These are phyloP conservation scores for Andrena trimmerana DNA, from an alignment of 2,888 invertebrate species.

Conservation along the genomic window DNA sequence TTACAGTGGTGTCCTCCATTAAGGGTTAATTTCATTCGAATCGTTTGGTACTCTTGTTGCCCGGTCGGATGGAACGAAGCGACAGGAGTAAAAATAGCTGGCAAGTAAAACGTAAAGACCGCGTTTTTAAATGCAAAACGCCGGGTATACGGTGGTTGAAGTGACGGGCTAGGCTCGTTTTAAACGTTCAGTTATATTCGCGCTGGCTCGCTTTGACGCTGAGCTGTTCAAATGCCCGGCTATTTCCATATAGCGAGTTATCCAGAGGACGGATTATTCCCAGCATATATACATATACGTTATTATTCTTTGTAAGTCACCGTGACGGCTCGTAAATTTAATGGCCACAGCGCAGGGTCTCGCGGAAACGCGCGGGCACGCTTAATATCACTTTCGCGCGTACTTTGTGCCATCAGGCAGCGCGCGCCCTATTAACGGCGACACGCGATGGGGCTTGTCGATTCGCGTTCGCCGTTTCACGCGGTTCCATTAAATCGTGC, in stretches of 20 bases:
- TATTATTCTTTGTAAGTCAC: slow-evolving; percentile 63
- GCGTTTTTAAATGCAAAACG: slow-evolving; percentile 40
- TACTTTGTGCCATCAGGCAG: not conserved
- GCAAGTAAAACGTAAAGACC: slow-evolving; percentile 39
- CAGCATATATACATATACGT: slow-evolving; percentile 59
- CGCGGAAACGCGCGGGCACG: slow-evolving; percentile 33
- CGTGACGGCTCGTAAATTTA: slow-evolving; percentile 63
- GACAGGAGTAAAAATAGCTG: slow-evolving; percentile 20
- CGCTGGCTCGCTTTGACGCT: slow-evolving; percentile 55
- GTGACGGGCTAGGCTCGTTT: slow-evolving; percentile 22
- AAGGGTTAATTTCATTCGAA: slow-evolving; percentile 13
- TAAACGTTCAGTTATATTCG: slow-evolving; percentile 55
- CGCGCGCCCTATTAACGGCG: slow-evolving; percentile 10
- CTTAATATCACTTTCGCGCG: slow-evolving; percentile 42
- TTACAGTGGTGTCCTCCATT: not conserved
- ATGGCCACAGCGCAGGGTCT: slow-evolving; percentile 32
- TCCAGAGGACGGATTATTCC: slow-evolving; percentile 56
- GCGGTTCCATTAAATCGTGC: not conserved
- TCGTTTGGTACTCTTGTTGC: not conserved
- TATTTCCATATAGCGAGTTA: slow-evolving; percentile 63
- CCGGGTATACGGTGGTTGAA: not conserved
- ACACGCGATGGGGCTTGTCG: slow-evolving; percentile 7
- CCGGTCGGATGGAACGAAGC: not conserved
- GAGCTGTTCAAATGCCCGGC: slow-evolving; percentile 55
- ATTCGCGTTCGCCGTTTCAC: not conserved